These are phyloP conservation scores for Actinia equina DNA, from an alignment of 64 coral and sea anemone species.

Conservation along the genomic window DNA sequence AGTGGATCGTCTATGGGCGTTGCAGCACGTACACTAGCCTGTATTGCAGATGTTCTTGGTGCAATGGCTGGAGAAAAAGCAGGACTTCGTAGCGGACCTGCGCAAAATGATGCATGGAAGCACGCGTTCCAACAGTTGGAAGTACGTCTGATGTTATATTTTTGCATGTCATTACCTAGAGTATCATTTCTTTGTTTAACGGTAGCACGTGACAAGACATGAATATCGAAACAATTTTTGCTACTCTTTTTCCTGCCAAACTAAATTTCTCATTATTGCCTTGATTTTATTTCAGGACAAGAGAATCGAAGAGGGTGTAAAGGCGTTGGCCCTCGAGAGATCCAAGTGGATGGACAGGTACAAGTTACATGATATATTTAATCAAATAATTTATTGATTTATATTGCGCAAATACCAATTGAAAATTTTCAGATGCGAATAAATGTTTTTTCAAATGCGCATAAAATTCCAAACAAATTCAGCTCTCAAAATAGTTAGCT, in stretches of 20 bases:
- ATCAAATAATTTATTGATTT: too few species aligned
- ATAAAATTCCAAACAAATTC: too few species aligned
- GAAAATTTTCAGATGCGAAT: background rate
- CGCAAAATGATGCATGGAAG: conserved; percentile 79
- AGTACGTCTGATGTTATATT: conserved; percentile 2
- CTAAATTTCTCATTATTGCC: background rate
- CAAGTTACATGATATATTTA: too few species aligned
- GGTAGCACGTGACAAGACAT: background rate
- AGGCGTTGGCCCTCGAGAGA: conserved; percentile 62
- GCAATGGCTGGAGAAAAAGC: conserved; percentile 96
- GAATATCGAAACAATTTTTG: background rate
- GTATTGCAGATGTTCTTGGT: conserved; percentile 92
- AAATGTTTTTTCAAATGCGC: background rate
- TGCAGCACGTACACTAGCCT: conserved; percentile 81
- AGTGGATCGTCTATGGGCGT: conserved; percentile 52
- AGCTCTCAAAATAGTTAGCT: too few species aligned
- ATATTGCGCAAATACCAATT: too few species aligned
- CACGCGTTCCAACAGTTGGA: conserved; percentile 80
- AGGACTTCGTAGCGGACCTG: conserved; percentile 83
- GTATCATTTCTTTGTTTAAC: background rate
- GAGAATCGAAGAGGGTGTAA: conserved; percentile 61
- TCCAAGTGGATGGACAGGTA: conserved; percentile 97
- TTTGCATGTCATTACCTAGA: background rate
- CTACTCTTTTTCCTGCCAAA: too few species aligned
- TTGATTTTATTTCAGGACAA: conserved; percentile 38